Evolutionary conservation across 2,888 invertebrate genomes (phyloP).

Genomic region (Chymomyza amoena): DNA sequence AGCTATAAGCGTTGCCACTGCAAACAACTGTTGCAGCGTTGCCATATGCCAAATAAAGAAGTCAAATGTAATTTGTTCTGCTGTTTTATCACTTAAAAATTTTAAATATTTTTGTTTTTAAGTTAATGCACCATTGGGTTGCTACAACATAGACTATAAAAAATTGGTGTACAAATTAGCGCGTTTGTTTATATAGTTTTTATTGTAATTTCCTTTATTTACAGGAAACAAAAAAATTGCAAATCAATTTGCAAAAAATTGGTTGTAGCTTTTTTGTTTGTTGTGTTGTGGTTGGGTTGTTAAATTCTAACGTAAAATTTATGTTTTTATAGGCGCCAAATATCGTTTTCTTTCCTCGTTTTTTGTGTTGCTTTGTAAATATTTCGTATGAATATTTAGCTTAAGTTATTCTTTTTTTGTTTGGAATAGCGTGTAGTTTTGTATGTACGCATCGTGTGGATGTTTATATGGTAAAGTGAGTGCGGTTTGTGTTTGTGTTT

Average conservation of each 20-base stretch:
- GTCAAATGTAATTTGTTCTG: no score
- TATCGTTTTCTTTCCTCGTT: background rate
- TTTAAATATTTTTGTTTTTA: no score
- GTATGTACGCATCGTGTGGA: slow-evolving; percentile 14
- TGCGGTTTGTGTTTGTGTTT: slow-evolving; percentile 24
- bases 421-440: slow-evolving; percentile 53
- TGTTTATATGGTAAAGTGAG: slow-evolving; percentile 25
- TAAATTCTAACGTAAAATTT: slow-evolving; percentile 50
- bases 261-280: slow-evolving; percentile 58
- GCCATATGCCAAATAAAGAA: background rate
- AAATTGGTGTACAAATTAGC: background rate
- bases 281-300: slow-evolving; percentile 35
- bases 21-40: background rate
- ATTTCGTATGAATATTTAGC: slow-evolving; percentile 33
- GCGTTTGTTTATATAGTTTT: slow-evolving; percentile 37
- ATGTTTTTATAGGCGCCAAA: slow-evolving; percentile 39
- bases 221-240: slow-evolving; percentile 71
- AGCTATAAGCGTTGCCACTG: background rate
- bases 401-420: slow-evolving; percentile 39
- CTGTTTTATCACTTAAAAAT: no score
- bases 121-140: no score
- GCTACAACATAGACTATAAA: no score
- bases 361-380: slow-evolving; percentile 42
- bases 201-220: slow-evolving; percentile 71
- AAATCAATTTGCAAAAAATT: slow-evolving; percentile 63